Conservation (phyloP, 2,888 invertebrate genomes). For the Dendrolimus houi region DNA sequence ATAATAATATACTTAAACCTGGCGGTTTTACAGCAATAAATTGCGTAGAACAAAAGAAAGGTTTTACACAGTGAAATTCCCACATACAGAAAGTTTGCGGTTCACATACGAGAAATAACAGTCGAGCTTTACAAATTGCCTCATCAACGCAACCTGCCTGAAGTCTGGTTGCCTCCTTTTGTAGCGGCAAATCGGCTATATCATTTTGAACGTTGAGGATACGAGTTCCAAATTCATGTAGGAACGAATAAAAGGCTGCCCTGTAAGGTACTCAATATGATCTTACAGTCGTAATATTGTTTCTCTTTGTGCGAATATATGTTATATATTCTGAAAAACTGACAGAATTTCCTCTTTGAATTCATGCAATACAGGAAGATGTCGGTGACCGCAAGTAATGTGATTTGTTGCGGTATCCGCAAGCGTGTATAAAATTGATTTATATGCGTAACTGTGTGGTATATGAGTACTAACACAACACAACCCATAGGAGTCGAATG, state of each 20-base stretch:
- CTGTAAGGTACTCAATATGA: background rate
- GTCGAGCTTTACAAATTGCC: conserved; percentile 34
- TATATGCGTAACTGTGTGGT: conserved; percentile 33
- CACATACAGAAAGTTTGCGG: conserved; percentile 46
- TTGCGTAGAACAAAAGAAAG: conserved; percentile 45
- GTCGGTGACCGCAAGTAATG: conserved; percentile 64
- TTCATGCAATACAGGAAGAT: conserved; percentile 55
- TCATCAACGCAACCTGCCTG: conserved; percentile 29
- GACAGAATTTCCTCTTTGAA: conserved; percentile 24
- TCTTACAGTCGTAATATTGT: background rate
- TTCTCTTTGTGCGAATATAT: background rate
- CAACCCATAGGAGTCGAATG: conserved; percentile 17
- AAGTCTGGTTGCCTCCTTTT: conserved; percentile 2
- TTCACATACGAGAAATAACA: conserved; percentile 27
- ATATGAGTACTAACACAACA: conserved; percentile 12
- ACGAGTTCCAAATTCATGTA: background rate
- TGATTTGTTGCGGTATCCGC: conserved; percentile 58
- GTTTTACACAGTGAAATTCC: conserved; percentile 29
- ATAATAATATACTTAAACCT: conserved; percentile 23
- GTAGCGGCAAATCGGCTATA: conserved; percentile 1
- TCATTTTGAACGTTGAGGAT: conserved; percentile 5
- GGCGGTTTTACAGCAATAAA: conserved; percentile 38
- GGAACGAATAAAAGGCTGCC: background rate
- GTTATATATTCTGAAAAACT: background rate
- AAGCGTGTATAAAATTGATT: conserved; percentile 59